A percentile compares a stretch with the other conserved stretches of the same genome.
Conservation (phyloP, 2,113 vertebrate genomes). For the Eleginops maclovinus region DNA sequence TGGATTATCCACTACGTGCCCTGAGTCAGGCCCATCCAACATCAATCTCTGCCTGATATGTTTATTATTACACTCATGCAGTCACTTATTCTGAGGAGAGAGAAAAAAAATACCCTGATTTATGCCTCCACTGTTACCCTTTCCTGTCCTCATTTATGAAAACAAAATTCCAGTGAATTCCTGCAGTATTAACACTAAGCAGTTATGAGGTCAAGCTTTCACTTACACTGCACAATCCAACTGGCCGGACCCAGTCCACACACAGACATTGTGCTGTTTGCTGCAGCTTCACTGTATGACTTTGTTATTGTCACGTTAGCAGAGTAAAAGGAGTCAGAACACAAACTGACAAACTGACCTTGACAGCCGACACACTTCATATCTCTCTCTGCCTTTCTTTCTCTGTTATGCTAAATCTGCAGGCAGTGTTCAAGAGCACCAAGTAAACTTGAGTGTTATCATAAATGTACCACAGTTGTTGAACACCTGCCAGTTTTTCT, state of each 20-base stretch:
- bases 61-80: constrained; percentile 80
- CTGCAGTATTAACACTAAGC: constrained; percentile 70
- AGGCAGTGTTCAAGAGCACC: constrained; percentile 58
- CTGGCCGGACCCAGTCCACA: constrained; percentile 13
- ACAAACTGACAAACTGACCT: constrained; percentile 59
- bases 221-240: constrained; percentile 67
- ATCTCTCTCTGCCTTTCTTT: constrained; percentile 50
- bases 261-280: constrained; percentile 8
- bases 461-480: constrained; percentile 60
- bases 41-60: constrained; percentile 74
- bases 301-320: constrained; percentile 13
- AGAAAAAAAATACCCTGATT: constrained; percentile 68
- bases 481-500: constrained; percentile 77
- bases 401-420: constrained; percentile 58
- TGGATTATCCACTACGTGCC: constrained; percentile 80
- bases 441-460: constrained; percentile 66
- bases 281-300: constrained; percentile 13
- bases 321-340: constrained; percentile 30
- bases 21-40: constrained; percentile 78
- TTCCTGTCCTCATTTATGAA: constrained; percentile 76
- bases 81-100: constrained; percentile 67
- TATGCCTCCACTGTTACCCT: constrained; percentile 74
- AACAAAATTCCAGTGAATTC: constrained; percentile 77
- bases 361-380: constrained; percentile 73
- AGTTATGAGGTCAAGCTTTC: constrained; percentile 73